Percentiles rank a stretch among this genome's conserved stretches.
Evolutionary conservation across 2,797 vertebrate genomes (phyloP).

Genomic region (Sebastes elongatus): DNA sequence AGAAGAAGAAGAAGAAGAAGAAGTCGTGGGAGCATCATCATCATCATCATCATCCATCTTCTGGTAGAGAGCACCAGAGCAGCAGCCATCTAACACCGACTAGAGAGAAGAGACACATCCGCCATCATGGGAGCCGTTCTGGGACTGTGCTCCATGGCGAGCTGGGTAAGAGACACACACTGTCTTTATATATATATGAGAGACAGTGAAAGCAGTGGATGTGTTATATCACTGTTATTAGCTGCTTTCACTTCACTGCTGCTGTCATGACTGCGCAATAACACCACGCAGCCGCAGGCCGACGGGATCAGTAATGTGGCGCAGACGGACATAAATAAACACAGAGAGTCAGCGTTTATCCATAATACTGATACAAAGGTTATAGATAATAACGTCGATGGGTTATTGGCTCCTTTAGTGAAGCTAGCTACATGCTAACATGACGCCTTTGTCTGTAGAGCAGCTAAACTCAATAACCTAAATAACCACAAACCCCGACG

Average conservation of each 20-base stretch:
- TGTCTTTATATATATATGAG: accelerated
- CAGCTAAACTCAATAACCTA: not conserved
- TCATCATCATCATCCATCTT: constrained; percentile 40
- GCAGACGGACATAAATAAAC: not conserved
- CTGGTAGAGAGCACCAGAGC: not conserved
- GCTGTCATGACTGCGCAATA: constrained; percentile 49
- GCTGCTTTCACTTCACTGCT: accelerated
- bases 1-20: not conserved
- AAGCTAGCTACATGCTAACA: not conserved
- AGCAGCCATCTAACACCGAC: not conserved
- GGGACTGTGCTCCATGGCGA: constrained; percentile 94
- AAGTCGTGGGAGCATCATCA: not conserved
- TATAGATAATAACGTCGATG: not conserved
- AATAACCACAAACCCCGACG: not conserved
- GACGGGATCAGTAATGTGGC: not conserved
- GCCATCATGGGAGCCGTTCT: constrained; percentile 90
- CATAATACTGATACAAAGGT: accelerated
- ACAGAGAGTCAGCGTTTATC: not conserved
- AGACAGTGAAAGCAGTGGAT: accelerated
- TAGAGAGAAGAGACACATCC: not conserved
- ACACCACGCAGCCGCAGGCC: constrained; percentile 1
- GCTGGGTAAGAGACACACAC: constrained; percentile 86
- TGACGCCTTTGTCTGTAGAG: not conserved
- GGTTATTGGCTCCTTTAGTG: not conserved
- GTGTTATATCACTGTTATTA: too few species aligned